Conservation (phyloP, 2,113 vertebrate genomes). For the Antidorcas marsupialis region DNA sequence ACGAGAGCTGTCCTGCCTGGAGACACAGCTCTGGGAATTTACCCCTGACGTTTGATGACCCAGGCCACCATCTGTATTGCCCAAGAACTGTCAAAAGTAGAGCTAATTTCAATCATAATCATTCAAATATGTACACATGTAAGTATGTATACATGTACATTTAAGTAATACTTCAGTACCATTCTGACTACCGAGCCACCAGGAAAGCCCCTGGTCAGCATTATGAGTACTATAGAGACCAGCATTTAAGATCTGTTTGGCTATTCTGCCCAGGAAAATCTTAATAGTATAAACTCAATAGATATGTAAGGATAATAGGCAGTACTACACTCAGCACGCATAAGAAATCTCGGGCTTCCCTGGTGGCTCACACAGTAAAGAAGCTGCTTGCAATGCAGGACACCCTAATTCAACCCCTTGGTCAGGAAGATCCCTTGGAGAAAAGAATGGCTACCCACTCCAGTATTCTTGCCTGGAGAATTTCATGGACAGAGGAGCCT, state of each 20-base stretch:
- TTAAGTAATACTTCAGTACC: background rate
- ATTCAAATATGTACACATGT: background rate
- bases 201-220: background rate
- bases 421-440: background rate
- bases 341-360: background rate
- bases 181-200: background rate
- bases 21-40: background rate
- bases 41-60: background rate
- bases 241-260: background rate
- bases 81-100: background rate
- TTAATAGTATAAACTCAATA: background rate
- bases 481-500: background rate
- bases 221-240: background rate
- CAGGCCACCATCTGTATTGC: background rate
- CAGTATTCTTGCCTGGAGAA: background rate
- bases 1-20: background rate
- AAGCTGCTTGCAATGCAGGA: background rate
- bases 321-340: background rate
- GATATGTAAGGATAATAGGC: background rate
- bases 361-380: background rate
- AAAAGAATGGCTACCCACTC: background rate
- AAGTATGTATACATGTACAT: background rate
- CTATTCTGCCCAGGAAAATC: background rate
- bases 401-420: background rate
- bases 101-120: background rate